phyloP scores from a whole-genome alignment of 2,797 vertebrate genomes.

The Microctenopoma stevenorrisi region DNA sequence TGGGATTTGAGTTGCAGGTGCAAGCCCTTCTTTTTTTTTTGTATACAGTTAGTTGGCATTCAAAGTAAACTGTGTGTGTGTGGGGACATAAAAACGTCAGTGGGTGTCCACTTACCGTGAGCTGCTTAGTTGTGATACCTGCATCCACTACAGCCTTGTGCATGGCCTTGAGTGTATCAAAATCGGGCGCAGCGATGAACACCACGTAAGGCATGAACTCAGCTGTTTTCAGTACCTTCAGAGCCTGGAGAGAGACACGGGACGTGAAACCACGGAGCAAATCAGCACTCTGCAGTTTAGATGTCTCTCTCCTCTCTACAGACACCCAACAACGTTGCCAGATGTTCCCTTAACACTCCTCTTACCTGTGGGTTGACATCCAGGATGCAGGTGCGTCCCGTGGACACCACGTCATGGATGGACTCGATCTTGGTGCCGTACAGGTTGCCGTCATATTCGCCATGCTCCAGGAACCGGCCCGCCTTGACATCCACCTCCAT shows the following conservation, averaged over 20 bases:
- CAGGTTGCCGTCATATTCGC: constrained; percentile 97
- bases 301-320: background rate
- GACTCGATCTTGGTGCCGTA: constrained; percentile 98
- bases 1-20: background rate
- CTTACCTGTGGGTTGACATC: constrained; percentile 97
- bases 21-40: too few relatives aligned
- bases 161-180: constrained; percentile 94
- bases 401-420: constrained; percentile 93
- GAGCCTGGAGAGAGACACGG: constrained; percentile 81
- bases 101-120: constrained; percentile 86
- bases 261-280: background rate
- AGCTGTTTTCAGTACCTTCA: constrained; percentile 94
- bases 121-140: constrained; percentile 94
- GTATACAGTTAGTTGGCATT: too few relatives aligned
- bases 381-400: constrained; percentile 94
- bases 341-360: background rate
- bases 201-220: constrained; percentile 99
- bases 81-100: background rate
- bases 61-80: background rate
- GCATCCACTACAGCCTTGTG: constrained; percentile 97
- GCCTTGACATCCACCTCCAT: constrained; percentile 96
- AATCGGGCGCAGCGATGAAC: constrained; percentile 94
- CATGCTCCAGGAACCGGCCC: constrained; percentile 96
- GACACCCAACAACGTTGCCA: background rate
- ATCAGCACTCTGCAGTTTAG: background rate